Base-by-base conservation (phyloP, 64 coral and sea anemone species). In the Pocillopora damicornis region DNA sequence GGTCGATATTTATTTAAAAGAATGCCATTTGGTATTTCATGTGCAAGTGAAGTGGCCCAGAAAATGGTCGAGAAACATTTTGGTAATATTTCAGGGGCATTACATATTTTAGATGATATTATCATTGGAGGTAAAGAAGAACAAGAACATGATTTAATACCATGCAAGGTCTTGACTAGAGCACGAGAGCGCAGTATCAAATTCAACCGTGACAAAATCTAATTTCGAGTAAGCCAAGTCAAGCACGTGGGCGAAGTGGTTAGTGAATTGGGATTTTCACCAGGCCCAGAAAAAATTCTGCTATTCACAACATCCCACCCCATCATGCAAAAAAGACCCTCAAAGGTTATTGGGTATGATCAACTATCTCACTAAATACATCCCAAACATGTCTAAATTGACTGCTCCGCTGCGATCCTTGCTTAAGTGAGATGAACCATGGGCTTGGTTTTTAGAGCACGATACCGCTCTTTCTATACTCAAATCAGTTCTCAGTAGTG, bases 281-380 rank as follows among this genome's bases (percentile, higher is more conserved):
- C 90, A 61, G 90, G 75, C 87, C 85, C 85, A 88, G 23, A 71
- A 2, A 92, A 92, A 67, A 68, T 88, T 92, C 90, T 73, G 90
- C 90, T 13, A 81, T 88, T 71, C 87, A 79, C 79, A 80, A 92
- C 63, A 88, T 92, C 85, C 85, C 58, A 71, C 90, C 84, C 90
- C 76, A 57, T 8, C 38, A 91, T 76, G 30, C 78, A 91, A 91
- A 45, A 73, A 83, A 66, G 89, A 83, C 22, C 67, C 69, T 1
- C 68, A 91, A 87, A 91, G 79, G 60, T 82, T 91, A 61, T 85
- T 80, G 68, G 90, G 90, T 59, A 92, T 92, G 84, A 87, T 92
- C 51, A 92, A 92, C 36, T 92, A 78, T 81, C 86, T 88, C 35
- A 59, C 84, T 25, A 91, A 30, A 30, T 30, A 30, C 30, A 30